These are phyloP conservation scores for Aradus depressus DNA, from an alignment of 2,888 invertebrate genomes.

Conservation along the genomic window DNA sequence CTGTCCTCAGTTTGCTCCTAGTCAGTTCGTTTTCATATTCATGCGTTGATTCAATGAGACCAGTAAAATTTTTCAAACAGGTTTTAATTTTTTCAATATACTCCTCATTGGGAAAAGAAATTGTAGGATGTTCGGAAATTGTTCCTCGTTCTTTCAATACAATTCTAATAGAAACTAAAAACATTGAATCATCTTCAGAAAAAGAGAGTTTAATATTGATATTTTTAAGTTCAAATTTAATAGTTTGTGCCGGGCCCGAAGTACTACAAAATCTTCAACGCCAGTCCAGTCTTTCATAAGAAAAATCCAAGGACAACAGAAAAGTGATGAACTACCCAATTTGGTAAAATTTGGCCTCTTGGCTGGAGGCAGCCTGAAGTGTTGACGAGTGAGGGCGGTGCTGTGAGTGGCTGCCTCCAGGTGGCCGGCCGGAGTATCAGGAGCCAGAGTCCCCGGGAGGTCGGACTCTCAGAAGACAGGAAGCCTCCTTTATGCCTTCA, in stretches of 20 bases:
- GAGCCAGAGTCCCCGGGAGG: conserved; percentile 45
- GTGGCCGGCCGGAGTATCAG: conserved; percentile 62
- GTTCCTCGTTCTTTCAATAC: conserved; percentile 50
- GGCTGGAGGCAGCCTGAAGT: conserved; percentile 69
- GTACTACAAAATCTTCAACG: conserved; percentile 42
- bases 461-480: conserved; percentile 57
- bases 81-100: conserved; percentile 34
- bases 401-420: conserved; percentile 45
- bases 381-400: conserved; percentile 45
- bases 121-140: conserved; percentile 53
- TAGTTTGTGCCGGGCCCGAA: conserved; percentile 48
- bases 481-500: conserved; percentile 68
- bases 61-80: conserved; percentile 37
- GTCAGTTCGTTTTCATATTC: conserved; percentile 48
- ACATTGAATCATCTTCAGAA: conserved; percentile 31
- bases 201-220: conserved; percentile 1
- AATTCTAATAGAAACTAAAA: conserved; percentile 57
- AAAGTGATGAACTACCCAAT: conserved; percentile 65
- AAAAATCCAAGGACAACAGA: conserved; percentile 58
- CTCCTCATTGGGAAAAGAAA: conserved; percentile 54
- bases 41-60: conserved; percentile 49
- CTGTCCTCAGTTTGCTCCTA: conserved; percentile 45
- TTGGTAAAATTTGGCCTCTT: conserved; percentile 75
- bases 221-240: conserved; percentile 36
- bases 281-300: conserved; percentile 56